phyloP scores from a whole-genome alignment of 2,797 vertebrate species.

The Momotus momota region DNA sequence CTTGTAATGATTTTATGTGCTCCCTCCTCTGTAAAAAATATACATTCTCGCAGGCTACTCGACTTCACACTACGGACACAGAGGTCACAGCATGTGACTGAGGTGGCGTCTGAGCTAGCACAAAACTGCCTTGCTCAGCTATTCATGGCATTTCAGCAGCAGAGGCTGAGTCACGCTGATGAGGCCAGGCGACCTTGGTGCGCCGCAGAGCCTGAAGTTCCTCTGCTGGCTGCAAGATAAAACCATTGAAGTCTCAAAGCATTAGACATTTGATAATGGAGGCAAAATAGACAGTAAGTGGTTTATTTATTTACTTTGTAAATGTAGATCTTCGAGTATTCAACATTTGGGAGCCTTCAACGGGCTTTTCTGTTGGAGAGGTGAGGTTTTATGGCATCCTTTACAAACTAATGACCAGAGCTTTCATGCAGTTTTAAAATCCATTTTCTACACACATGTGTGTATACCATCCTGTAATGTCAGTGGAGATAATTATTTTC shows the following conservation, averaged over 20 bases:
- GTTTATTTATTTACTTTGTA: not conserved
- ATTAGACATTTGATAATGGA: rapidly evolving
- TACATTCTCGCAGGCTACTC: not conserved
- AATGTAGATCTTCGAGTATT: not conserved
- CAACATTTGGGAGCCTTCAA: not conserved
- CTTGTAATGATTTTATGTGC: not conserved
- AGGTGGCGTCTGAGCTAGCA: not conserved
- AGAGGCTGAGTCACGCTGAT: rapidly evolving
- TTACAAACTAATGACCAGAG: not conserved
- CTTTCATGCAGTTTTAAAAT: not conserved
- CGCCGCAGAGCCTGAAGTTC: not conserved
- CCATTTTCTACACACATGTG: not conserved
- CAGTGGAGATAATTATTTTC: constrained; percentile 14
- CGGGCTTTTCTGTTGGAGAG: not conserved
- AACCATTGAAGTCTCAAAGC: not conserved
- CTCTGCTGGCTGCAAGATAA: not conserved
- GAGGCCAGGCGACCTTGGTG: rapidly evolving
- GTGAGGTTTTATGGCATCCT: not conserved
- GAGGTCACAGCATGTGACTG: rapidly evolving
- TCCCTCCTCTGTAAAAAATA: not conserved
- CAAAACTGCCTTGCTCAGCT: not conserved
- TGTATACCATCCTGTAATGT: not conserved
- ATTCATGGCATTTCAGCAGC: rapidly evolving
- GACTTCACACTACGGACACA: not conserved
- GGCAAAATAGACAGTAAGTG: not conserved